Conservation (phyloP, 2,113 vertebrate genomes). For the Sinocyclocheilus maitianheensis region DNA sequence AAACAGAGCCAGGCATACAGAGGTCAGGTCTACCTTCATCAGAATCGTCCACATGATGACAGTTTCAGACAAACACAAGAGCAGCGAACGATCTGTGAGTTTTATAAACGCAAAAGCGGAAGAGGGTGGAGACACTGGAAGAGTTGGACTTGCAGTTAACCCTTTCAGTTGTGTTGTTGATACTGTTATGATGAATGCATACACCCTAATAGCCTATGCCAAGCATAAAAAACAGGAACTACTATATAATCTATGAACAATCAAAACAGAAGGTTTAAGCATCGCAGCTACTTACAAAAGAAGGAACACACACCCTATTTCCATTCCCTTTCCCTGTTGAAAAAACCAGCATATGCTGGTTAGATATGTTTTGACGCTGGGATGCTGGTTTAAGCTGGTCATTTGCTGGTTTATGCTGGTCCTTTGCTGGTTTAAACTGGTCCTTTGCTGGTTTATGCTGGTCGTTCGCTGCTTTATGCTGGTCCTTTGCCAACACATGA, state of each 20-base stretch:
- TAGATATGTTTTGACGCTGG: too few species aligned
- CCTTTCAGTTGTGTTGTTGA: background rate
- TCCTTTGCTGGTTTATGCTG: too few species aligned
- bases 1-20: conserved; percentile 20
- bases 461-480: too few species aligned
- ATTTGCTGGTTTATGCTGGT: too few species aligned
- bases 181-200: background rate
- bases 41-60: conserved; percentile 41
- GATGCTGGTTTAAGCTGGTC: too few species aligned
- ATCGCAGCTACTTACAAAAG: background rate
- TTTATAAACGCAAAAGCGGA: background rate
- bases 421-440: too few species aligned
- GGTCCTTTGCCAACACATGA: too few species aligned
- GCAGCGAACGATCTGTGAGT: background rate
- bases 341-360: too few species aligned
- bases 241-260: background rate
- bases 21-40: conserved; percentile 21
- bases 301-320: background rate
- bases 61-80: background rate
- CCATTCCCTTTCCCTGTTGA: too few species aligned
- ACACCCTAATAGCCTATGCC: background rate
- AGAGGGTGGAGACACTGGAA: background rate
- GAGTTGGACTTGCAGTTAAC: background rate
- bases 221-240: background rate
- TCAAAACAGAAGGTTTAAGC: background rate